These are phyloP conservation scores for Pangasianodon hypophthalmus DNA, from an alignment of 2,113 vertebrate genomes.

Conservation along the genomic window DNA sequence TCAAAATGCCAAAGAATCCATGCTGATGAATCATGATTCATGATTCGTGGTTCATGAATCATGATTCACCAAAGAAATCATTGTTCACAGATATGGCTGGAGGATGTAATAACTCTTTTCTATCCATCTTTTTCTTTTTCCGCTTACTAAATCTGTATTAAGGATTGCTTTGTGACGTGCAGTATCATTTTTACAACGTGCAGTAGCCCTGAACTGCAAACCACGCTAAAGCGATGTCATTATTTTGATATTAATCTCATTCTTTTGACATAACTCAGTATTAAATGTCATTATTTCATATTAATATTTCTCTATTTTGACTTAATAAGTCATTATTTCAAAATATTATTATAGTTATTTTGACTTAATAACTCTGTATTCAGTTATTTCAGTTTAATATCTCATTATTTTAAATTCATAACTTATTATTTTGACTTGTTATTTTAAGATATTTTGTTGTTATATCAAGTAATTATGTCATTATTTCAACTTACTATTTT, in stretches of 20 bases:
- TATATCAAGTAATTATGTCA: too few relatives aligned
- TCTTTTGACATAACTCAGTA: not conserved
- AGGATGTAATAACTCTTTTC: conserved; percentile 30
- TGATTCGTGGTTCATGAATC: conserved; percentile 3
- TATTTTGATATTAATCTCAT: not conserved
- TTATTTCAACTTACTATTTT: not conserved
- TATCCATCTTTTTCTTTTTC: not conserved
- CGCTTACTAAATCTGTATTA: not conserved
- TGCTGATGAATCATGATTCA: conserved; percentile 22
- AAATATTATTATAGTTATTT: not conserved
- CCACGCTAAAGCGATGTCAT: not conserved
- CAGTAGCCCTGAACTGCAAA: not conserved
- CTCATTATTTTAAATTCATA: not conserved
- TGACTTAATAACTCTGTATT: not conserved
- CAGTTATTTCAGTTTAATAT: not conserved
- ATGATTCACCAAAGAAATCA: conserved; percentile 48
- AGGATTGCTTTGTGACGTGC: conserved; percentile 38
- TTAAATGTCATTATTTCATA: not conserved
- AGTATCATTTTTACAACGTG: not conserved
- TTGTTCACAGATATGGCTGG: conserved; percentile 18
- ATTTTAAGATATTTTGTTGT: not conserved
- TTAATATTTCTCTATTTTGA: not conserved
- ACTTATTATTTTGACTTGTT: not conserved
- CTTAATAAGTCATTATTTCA: not conserved
- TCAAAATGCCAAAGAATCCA: conserved; percentile 57